Base-by-base conservation (phyloP, 2,888 invertebrate genomes). In the Phlogophora meticulosa region DNA sequence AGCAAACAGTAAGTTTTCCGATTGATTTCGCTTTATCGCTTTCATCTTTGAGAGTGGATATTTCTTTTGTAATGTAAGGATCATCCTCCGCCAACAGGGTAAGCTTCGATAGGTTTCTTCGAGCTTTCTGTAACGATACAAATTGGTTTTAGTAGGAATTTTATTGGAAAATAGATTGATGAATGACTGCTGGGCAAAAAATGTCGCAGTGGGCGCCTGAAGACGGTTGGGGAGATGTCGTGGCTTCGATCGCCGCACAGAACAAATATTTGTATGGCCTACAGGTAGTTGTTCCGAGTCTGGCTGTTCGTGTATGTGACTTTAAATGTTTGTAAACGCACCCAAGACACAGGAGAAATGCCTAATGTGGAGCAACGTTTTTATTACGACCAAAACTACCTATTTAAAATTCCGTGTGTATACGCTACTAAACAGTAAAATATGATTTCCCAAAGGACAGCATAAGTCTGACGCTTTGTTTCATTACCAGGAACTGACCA, bases 11-110 rank as follows among this genome's bases (percentile, higher is more conserved):
- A 0, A 88, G 69, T 68, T 77, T 84, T 15, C 91, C 92, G 32
- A 78, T 82, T 4, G 85, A 72, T 58, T 76, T 88, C 0, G 90
- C 91, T 22, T 88, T 82, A 3, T 91, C 87, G 32, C 90, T 90
- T 71, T 93, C 94, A 38, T 88, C 86, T 61, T 85, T 86, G 4
- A 94, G 78, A 24, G 69, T 74, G 7, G 75, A 76, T 51, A 93
- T 70, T 64, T 89, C 87, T 58, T 83, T 86, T 10, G 72, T n/a
- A 9, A 93, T 82, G 15, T 78, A 75, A 1, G 81, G 72, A 69
- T 89, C 86, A 38, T 90, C 86, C 45, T 81, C 80, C 0, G 85
- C 62, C 48, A 93, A 70, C 34, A 85, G 82, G 68, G 86, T 90
- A 3, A 94, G 74, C 60, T 81, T 89, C 3, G 90, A 88, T 49